A percentile compares a stretch with the other conserved stretches of the same genome.
Evolutionary conservation across 2,888 invertebrate species (phyloP).

Genomic region (Cataglyphis cursor): DNA sequence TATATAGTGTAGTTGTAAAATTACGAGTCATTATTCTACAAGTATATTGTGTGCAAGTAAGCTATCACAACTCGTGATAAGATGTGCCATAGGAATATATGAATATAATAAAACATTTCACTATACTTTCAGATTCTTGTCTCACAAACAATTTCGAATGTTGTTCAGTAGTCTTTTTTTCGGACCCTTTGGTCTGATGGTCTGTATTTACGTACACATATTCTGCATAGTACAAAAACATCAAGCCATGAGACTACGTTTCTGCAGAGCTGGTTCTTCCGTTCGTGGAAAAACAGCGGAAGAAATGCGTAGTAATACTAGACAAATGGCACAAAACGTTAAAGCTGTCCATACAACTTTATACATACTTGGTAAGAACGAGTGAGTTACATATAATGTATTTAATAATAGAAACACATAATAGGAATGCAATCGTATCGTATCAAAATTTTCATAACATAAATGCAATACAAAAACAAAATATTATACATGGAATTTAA

Average conservation of each 20-base stretch:
- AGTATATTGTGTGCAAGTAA: neutral
- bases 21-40: neutral
- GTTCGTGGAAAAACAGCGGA: constrained; percentile 56
- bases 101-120: neutral
- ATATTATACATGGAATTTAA: neutral
- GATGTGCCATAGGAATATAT: neutral
- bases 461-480: neutral
- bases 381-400: neutral
- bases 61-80: neutral
- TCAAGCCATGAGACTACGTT: constrained; percentile 87
- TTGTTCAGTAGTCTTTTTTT: constrained; percentile 88
- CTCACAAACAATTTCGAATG: constrained; percentile 86
- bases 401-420: neutral
- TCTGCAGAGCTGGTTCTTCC: constrained; percentile 84
- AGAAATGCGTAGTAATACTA: constrained; percentile 59
- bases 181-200: constrained; percentile 88
- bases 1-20: neutral
- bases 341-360: constrained; percentile 90
- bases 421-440: neutral
- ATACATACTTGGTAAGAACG: constrained; percentile 88
- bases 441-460: neutral
- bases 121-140: constrained; percentile 84
- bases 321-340: constrained; percentile 87
- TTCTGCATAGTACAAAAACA: constrained; percentile 88
- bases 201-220: constrained; percentile 89